Evolutionary conservation across 2,888 invertebrate species (phyloP).

Genomic region (Caenorhabditis sp.): DNA sequence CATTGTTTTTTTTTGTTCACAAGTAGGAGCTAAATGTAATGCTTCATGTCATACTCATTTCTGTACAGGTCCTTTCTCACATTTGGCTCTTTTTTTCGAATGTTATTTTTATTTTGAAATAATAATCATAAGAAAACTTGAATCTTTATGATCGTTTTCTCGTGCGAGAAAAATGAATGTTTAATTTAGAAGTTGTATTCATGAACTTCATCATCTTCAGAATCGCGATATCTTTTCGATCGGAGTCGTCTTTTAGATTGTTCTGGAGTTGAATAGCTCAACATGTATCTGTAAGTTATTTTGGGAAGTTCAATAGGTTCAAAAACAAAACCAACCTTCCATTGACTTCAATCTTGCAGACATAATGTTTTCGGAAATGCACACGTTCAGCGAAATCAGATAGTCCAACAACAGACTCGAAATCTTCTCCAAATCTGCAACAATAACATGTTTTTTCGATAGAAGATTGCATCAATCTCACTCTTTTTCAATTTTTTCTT

Average conservation of each 20-base stretch:
- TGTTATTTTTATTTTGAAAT: too few relatives aligned
- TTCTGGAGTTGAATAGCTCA: slow-evolving; percentile 34
- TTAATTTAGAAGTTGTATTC: slow-evolving; percentile 29
- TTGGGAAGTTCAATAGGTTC: too few relatives aligned
- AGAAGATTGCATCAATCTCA: slow-evolving; percentile 10
- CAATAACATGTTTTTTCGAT: background rate
- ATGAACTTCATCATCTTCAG: slow-evolving; percentile 14
- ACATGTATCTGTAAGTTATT: slow-evolving; percentile 24
- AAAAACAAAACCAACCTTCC: slow-evolving; percentile 33
- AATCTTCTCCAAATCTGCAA: slow-evolving; percentile 28
- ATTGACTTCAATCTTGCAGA: slow-evolving; percentile 43
- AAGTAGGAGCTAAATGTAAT: too few relatives aligned
- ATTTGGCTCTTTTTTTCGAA: too few relatives aligned
- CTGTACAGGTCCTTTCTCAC: background rate
- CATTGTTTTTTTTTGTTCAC: background rate
- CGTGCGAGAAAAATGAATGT: background rate
- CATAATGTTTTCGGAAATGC: slow-evolving; percentile 37
- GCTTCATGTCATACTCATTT: background rate
- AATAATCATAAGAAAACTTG: too few relatives aligned
- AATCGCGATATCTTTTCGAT: slow-evolving; percentile 4
- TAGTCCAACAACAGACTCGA: slow-evolving; percentile 37
- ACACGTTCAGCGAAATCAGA: slow-evolving; percentile 37
- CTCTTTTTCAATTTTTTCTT: slow-evolving; percentile 19
- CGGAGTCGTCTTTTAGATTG: slow-evolving; percentile 8
- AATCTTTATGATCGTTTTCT: too few relatives aligned